Base-by-base conservation (phyloP, 2,888 invertebrate genomes). In the Mesoligia furuncula region DNA sequence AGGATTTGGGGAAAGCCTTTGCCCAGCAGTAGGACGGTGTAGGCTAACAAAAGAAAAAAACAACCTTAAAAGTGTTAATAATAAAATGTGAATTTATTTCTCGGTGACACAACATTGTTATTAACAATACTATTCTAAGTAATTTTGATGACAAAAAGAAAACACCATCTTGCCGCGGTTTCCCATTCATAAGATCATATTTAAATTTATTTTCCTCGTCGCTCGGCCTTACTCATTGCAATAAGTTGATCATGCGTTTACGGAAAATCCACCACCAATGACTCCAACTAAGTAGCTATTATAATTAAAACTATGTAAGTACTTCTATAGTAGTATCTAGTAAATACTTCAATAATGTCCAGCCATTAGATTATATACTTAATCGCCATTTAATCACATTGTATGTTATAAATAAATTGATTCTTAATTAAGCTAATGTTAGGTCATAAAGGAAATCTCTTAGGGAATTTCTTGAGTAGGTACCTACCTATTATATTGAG, bases 141-240 rank as follows among this genome's bases (percentile, higher is more conserved):
- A 71, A 73, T 45, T 45, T 17, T 54, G 7, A 42, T 59, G 80
- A n/a, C 59, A 70, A 71, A 57, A 48, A 20, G 27, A 17, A 42
- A 61, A 8, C 17, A 15, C 31, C 13, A 15, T 27, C 74, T 27
- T 45, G 17, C 24, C 1, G 13, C 11, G 17, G 45, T 54, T 45
- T 74, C 45, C 1, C 42, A 74, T 36, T 36, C 17, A 15, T 62
- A 62, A 27, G 27, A 54, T 11, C 36, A 54, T 62, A 39, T 81
- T 54, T 81, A 8, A 9, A 17, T 62, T 36, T 17, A 36, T 73
- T 80, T 81, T 78, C 81, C 77, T 77, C 27, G 4, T 54, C 9
- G n/a, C n/a, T n/a, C n/a, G 2, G 9, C 81, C 24, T 74, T 62
- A 74, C 81, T 62, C 27, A 54, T 62, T 8, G 13, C 24, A 45